A percentile compares a stretch with the other conserved stretches of the same genome.
These are phyloP conservation scores for Apogon talboti DNA, from an alignment of 2,797 vertebrate genomes.

Conservation along the genomic window DNA sequence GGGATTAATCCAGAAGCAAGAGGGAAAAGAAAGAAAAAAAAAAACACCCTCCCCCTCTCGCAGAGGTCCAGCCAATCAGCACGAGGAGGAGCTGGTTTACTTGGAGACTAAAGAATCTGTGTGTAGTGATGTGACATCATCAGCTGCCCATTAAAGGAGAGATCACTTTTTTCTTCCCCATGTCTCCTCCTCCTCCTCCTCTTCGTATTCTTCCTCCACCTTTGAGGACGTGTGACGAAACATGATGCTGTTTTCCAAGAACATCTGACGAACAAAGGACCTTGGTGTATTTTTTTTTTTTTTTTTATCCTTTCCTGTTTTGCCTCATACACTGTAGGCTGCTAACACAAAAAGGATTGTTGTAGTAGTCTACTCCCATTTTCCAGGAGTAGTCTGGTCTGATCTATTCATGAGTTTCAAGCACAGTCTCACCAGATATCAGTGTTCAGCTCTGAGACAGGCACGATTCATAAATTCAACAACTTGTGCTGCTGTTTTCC, in stretches of 20 bases:
- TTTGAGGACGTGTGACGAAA: constrained; percentile 61
- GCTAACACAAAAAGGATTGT: constrained; percentile 9
- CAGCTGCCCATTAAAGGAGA: constrained; percentile 83
- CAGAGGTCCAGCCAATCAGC: constrained; percentile 77
- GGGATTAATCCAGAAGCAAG: constrained; percentile 80
- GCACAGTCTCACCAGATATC: neutral
- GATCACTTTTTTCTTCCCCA: constrained; percentile 64
- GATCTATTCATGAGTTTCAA: constrained; percentile 25
- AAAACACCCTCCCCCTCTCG: constrained; percentile 61
- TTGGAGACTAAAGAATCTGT: constrained; percentile 83
- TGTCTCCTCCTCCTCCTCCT: neutral
- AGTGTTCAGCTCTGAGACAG: constrained; percentile 63
- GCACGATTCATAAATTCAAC: constrained; percentile 67
- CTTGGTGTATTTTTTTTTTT: constrained; percentile 26
- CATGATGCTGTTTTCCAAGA: constrained; percentile 54
- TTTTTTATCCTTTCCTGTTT: constrained; percentile 8
- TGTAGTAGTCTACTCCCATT: neutral
- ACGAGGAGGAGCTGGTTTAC: constrained; percentile 74
- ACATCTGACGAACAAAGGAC: constrained; percentile 60
- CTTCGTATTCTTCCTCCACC: constrained; percentile 7
- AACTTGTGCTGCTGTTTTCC: constrained; percentile 64
- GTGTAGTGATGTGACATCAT: constrained; percentile 85
- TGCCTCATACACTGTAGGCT: neutral
- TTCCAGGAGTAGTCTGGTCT: constrained; percentile 10
- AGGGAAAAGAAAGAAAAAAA: constrained; percentile 36